Base-by-base conservation (phyloP, 2,797 vertebrate species). In the Syngnathus rostellatus region DNA sequence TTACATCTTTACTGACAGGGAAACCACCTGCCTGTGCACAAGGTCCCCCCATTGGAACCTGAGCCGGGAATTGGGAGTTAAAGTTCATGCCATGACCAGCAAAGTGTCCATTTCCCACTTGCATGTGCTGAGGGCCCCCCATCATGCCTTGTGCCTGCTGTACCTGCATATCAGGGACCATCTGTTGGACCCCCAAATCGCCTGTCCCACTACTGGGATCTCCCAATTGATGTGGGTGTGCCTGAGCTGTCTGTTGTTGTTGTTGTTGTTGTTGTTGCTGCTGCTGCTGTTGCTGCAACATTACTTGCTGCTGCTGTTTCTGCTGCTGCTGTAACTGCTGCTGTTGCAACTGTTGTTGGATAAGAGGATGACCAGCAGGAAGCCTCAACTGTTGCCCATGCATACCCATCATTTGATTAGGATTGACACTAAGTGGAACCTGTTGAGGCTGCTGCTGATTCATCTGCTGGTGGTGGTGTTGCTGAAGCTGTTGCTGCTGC, bases 1-100 rank as follows among this genome's bases (percentile, higher is more conserved):
- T 99, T 69, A 99, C 95, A 77, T 99, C 97, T 83, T 99, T 99
- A 86, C 94, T 99, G 70, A 95, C 92, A 0, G 93, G 92, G 82
- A 97, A 99, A 59, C 90, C 92, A 66, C 93, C 91, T 66, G 91
- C 86, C 80, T 98, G 95, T 75, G 90, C 94, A 86, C 95, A 97
- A 39, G 93, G 85, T 76, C 92, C 94, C 66, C 91, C 94, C 67
- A 94, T 92, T 2, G 90, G 89, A 83, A 92, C 90, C 72, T 92
- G 91, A 81, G 94, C 94, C 72, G 84, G 87, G 79, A 97, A 99
- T 75, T 95, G 93, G 0, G 94, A 37, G 69, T 90, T 93, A 70
- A 92, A 92, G 72, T 94, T 90, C 90, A 98, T 94, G 62, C 93
- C 92, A 63, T 97, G 96, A 70, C 93, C 91, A 66, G 93, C 82